These are phyloP conservation scores for Epinotia nisella DNA, from an alignment of 2,888 invertebrate genomes.

Conservation along the genomic window DNA sequence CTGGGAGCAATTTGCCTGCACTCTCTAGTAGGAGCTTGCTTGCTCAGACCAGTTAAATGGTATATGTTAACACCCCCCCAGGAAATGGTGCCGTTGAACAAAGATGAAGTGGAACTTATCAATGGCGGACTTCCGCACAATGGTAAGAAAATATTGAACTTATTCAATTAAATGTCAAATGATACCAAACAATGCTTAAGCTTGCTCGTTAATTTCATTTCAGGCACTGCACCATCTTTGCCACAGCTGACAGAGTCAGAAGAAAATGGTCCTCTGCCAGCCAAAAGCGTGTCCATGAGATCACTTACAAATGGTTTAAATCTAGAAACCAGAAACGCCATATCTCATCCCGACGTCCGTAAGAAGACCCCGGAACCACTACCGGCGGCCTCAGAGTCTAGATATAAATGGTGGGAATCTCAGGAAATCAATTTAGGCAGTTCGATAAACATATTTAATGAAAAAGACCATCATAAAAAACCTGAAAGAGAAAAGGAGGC, in stretches of 20 bases:
- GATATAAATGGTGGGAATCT: conserved; percentile 84
- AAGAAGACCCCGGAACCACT: conserved; percentile 58
- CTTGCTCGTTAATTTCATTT: not conserved
- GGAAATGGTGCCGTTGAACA: conserved; percentile 70
- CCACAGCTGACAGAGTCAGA: conserved; percentile 56
- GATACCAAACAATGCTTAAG: not conserved
- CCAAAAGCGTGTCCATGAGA: conserved; percentile 74
- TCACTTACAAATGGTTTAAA: conserved; percentile 65
- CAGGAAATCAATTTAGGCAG: conserved; percentile 85
- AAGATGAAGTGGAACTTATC: conserved; percentile 61
- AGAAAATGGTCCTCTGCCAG: conserved; percentile 59
- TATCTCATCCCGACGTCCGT: conserved; percentile 76
- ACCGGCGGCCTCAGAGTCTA: conserved; percentile 60
- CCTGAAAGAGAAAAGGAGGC: conserved; percentile 56
- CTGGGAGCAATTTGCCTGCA: conserved; percentile 86
- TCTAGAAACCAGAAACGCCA: conserved; percentile 69
- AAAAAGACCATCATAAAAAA: conserved; percentile 40
- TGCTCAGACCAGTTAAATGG: conserved; percentile 88
- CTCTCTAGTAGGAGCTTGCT: conserved; percentile 83
- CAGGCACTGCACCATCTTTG: conserved; percentile 62
- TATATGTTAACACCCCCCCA: conserved; percentile 79
- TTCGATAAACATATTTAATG: conserved; percentile 85
- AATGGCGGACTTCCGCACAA: conserved; percentile 65
- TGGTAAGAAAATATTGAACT: conserved; percentile 55
- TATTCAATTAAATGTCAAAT: not conserved